Evolutionary conservation across 2,113 vertebrate genomes (phyloP).

Genomic region (Solea senegalensis): DNA sequence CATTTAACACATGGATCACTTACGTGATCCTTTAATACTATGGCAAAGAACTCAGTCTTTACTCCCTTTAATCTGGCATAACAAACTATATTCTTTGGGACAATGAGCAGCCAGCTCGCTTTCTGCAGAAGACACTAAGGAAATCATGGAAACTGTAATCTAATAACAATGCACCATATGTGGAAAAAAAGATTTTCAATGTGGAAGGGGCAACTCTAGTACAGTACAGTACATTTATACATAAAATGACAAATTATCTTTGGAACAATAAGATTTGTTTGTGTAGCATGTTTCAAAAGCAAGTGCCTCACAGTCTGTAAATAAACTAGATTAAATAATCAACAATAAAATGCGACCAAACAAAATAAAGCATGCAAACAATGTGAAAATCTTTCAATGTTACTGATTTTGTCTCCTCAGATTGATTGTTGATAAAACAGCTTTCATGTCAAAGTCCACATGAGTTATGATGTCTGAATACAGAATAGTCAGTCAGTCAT

Average conservation of each 20-base stretch:
- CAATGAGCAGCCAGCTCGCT: slow-evolving; percentile 26
- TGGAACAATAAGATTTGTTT: slow-evolving; percentile 66
- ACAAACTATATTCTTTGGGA: slow-evolving; percentile 35
- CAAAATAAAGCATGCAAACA: slow-evolving; percentile 2
- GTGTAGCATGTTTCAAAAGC: slow-evolving; percentile 59
- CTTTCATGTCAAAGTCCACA: slow-evolving; percentile 1
- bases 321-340: slow-evolving; percentile 54
- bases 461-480: slow-evolving; percentile 3
- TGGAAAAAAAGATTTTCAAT: slow-evolving; percentile 58
- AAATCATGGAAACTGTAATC: slow-evolving; percentile 62
- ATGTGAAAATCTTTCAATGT: no score
- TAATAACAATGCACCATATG: slow-evolving; percentile 64
- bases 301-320: slow-evolving; percentile 53
- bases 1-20: slow-evolving; percentile 11
- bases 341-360: slow-evolving; percentile 51
- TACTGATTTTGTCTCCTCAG: background rate
- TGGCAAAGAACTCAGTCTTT: background rate
- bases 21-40: slow-evolving; percentile 23
- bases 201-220: slow-evolving; percentile 44
- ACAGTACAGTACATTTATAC: slow-evolving; percentile 66
- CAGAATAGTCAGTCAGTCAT: no score
- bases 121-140: slow-evolving; percentile 43
- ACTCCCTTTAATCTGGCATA: slow-evolving; percentile 8
- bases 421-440: background rate
- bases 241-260: slow-evolving; percentile 65